Evolutionary conservation across 2,888 invertebrate genomes (phyloP).

Genomic region (Phyllotreta cruciferae): DNA sequence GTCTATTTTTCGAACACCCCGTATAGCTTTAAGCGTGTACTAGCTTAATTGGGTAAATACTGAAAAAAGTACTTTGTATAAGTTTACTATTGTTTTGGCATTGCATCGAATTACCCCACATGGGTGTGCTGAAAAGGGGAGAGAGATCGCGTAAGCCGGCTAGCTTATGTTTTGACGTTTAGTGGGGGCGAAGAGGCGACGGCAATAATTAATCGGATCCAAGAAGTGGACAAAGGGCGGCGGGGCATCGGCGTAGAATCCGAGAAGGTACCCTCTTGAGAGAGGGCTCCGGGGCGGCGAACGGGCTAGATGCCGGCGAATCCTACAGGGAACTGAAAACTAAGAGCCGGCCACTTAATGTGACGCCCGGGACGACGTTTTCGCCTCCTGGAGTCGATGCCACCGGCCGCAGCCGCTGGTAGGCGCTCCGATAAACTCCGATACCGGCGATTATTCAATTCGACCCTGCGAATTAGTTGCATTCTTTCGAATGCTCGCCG

Average conservation of each 20-base stretch:
- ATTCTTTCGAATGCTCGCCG: background rate
- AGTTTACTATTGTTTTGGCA: too few relatives aligned
- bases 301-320: conserved; percentile 38
- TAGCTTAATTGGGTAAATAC: too few relatives aligned
- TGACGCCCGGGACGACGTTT: conserved; percentile 58
- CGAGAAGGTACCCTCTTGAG: conserved; percentile 58
- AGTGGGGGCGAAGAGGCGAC: conserved; percentile 42
- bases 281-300: conserved; percentile 49
- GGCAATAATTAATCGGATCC: conserved; percentile 61
- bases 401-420: conserved; percentile 13
- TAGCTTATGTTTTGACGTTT: conserved; percentile 55
- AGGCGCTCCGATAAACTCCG: too few relatives aligned
- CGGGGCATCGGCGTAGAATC: conserved; percentile 30
- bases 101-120: too few relatives aligned
- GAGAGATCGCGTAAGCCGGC: conserved; percentile 31
- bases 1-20: too few relatives aligned
- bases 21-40: too few relatives aligned
- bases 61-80: too few relatives aligned
- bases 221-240: conserved; percentile 59
- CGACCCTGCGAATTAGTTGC: background rate
- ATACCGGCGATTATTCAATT: too few relatives aligned
- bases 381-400: conserved; percentile 39
- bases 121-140: background rate
- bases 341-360: conserved; percentile 62
- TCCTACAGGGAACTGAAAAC: conserved; percentile 59